Evolutionary conservation across 2,797 vertebrate species (phyloP), one percentile per base, ranked within the genome.

Genomic region (Chanos chanos): DNA sequence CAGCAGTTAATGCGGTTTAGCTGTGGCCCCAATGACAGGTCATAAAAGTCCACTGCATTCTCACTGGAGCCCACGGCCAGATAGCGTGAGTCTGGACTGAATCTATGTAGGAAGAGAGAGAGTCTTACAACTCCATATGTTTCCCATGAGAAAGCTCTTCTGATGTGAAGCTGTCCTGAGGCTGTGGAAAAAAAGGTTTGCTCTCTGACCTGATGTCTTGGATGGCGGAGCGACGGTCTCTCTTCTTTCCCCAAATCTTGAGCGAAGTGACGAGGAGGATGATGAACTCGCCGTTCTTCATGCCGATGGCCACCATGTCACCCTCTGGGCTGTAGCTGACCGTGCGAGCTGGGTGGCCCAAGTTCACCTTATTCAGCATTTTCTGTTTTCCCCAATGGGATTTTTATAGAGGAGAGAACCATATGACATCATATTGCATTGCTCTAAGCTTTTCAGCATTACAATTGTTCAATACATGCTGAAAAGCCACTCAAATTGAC

Each of bases 201-300:
- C 9, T 36, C 13, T 78, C 83, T 75, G 27, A 98, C 96, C 94
- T 94, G 77, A 98, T 96, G 72, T 98, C 96, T 62, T 97, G 94
- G 70, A 98, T 92, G 2, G 94, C 81, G 54, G 94, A 93, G 66
- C 93, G 93, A 27, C 93, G 86, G 68, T 98, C 96, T 75, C 96
- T 90, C 78, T 97, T 98, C 77, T 97, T 98, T 58, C 96, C 95
- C 96, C 96, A 98, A 77, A 98, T 97, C 85, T 98, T 97, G 19
- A 98, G 88, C 5, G 96, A 98, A 4, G 89, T 87, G n/a, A 98
- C 96, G 64, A 98, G 84, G 53, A 98, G 83, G 71, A 98, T 94
- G 79, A 98, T 94, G 81, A 98, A 98, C 82, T 98, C 96, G 80
- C 96, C 96, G 2, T 97, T 97, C 83, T 92, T 94, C 95, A 98